These are phyloP conservation scores for Oligia fasciuncula DNA, from an alignment of 2,888 invertebrate genomes.

Conservation along the genomic window DNA sequence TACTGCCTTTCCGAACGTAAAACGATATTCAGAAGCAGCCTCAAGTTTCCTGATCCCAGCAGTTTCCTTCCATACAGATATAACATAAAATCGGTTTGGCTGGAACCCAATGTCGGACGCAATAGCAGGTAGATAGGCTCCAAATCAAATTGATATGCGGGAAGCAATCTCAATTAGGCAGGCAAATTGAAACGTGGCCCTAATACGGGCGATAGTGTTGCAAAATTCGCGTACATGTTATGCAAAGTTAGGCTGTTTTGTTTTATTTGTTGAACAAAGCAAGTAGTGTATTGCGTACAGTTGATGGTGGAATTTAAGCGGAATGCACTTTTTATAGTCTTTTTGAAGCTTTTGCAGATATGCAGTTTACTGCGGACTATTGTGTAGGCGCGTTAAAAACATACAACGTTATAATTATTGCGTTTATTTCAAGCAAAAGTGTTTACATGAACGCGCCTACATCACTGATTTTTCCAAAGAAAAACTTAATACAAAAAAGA, in stretches of 20 bases:
- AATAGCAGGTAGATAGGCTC: slow-evolving; percentile 48
- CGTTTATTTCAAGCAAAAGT: neutral
- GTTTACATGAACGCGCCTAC: too few species aligned
- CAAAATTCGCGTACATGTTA: slow-evolving; percentile 6
- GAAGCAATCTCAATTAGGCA: slow-evolving; percentile 67
- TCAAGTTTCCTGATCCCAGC: slow-evolving; percentile 32
- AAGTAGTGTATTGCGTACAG: slow-evolving; percentile 11
- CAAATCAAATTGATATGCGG: slow-evolving; percentile 68
- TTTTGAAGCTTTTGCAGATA: neutral
- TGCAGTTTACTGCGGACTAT: neutral
- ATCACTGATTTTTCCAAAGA: too few species aligned
- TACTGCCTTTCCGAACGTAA: slow-evolving; percentile 10
- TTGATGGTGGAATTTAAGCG: neutral
- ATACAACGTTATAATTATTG: neutral
- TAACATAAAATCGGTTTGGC: slow-evolving; percentile 55
- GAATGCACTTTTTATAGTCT: neutral
- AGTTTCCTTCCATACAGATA: slow-evolving; percentile 53
- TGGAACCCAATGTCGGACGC: slow-evolving; percentile 49
- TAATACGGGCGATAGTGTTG: slow-evolving; percentile 25
- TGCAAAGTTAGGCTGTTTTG: neutral
- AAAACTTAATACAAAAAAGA: too few species aligned
- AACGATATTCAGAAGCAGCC: slow-evolving; percentile 27
- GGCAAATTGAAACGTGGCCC: slow-evolving; percentile 61
- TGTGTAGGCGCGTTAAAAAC: neutral
- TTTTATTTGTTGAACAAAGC: neutral